A percentile compares a stretch with the other conserved stretches of the same genome.
These are phyloP conservation scores for Eulemur macaco DNA, from an alignment of 2,113 vertebrate species.

Conservation along the genomic window DNA sequence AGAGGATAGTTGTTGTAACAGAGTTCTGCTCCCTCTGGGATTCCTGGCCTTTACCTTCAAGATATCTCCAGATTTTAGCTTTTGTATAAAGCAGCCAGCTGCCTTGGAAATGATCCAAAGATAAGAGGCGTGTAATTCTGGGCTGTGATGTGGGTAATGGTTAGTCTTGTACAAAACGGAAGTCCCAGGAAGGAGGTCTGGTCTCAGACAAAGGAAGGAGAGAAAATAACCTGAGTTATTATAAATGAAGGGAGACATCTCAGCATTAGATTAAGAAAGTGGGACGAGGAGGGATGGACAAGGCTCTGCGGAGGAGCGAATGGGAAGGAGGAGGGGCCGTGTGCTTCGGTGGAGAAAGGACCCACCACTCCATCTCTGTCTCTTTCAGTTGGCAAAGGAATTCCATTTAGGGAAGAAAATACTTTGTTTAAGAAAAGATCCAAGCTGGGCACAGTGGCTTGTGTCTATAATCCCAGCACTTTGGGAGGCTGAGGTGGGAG, in stretches of 20 bases:
- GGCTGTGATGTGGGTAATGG: not conserved
- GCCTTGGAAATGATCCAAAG: not conserved
- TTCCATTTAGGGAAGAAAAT: not conserved
- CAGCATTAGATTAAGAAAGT: conserved; percentile 24
- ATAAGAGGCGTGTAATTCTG: not conserved
- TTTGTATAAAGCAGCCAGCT: not conserved
- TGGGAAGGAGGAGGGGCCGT: not conserved
- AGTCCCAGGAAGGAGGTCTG: not conserved
- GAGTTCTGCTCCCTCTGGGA: not conserved
- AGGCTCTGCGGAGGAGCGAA: not conserved
- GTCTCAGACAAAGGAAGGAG: not conserved
- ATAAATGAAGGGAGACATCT: not conserved
- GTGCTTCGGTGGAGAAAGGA: not conserved
- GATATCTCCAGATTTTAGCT: not conserved
- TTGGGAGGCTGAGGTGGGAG: no score
- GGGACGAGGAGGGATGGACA: not conserved
- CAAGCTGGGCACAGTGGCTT: no score
- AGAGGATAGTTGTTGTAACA: not conserved
- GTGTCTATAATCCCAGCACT: no score
- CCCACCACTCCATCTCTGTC: not conserved
- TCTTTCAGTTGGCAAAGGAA: not conserved
- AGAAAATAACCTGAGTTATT: conserved; percentile 30
- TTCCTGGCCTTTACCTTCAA: not conserved
- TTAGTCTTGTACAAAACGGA: not conserved
- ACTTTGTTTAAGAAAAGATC: conserved; percentile 15